Conservation (phyloP, 2,797 vertebrate species). For the Muscicapa striata region DNA sequence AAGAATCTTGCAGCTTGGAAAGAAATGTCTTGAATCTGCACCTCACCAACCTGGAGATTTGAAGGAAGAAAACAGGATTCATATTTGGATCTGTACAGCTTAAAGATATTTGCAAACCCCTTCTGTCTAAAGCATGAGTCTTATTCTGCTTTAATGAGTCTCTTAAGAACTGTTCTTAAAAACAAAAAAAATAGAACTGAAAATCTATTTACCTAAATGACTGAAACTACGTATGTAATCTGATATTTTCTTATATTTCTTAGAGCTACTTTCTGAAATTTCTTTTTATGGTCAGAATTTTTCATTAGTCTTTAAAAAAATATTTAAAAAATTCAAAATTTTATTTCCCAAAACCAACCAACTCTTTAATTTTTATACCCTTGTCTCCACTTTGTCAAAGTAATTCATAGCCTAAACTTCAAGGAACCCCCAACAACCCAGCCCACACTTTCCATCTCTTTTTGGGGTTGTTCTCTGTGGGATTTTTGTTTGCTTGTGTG, state of each 20-base stretch:
- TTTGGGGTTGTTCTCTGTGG: rapidly evolving
- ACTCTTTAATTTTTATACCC: background rate
- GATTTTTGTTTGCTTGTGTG: background rate
- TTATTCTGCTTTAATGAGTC: background rate
- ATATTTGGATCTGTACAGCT: background rate
- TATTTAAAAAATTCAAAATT: background rate
- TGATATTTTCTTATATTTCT: background rate
- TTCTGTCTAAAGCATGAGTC: background rate
- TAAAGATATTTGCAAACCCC: background rate
- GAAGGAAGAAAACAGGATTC: background rate
- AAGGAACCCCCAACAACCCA: rapidly evolving
- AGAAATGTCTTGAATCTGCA: background rate
- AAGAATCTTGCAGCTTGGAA: background rate
- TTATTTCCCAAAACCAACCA: background rate
- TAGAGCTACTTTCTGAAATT: background rate
- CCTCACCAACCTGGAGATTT: background rate
- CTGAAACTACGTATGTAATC: background rate
- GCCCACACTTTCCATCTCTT: rapidly evolving
- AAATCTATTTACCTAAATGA: background rate
- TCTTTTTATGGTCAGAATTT: background rate
- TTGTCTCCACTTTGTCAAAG: background rate
- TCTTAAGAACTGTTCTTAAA: background rate
- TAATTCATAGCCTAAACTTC: background rate
- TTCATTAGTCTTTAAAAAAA: background rate
- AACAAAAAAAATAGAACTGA: background rate